These are phyloP conservation scores for Calameuta idolon DNA, from an alignment of 2,888 invertebrate genomes.

Conservation along the genomic window DNA sequence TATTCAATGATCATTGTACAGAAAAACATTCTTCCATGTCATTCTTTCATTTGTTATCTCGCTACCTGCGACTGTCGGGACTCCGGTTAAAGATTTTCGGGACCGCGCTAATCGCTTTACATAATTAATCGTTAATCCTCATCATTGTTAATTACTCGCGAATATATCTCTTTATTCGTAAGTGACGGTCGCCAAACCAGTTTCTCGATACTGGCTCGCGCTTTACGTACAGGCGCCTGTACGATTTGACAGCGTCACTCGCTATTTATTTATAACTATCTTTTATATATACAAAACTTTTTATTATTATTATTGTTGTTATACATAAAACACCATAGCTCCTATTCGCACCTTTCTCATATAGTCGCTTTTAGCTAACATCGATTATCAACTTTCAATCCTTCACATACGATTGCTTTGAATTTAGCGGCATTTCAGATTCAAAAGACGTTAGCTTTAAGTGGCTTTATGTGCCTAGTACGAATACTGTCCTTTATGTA, in stretches of 20 bases:
- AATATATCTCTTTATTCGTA: background rate
- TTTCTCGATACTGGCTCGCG: background rate
- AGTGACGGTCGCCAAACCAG: background rate
- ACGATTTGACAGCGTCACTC: background rate
- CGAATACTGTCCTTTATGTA: background rate
- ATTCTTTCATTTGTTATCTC: constrained; percentile 22
- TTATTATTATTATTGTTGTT: background rate
- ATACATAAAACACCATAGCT: background rate
- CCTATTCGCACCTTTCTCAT: background rate
- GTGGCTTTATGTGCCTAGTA: background rate
- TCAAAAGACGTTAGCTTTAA: background rate
- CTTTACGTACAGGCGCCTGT: background rate
- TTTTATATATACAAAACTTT: background rate
- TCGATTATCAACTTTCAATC: background rate
- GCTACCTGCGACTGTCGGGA: background rate
- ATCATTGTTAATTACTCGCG: background rate
- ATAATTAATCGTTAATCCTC: background rate
- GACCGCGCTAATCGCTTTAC: background rate
- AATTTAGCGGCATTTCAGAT: background rate
- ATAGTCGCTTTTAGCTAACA: background rate
- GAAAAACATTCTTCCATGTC: constrained; percentile 49
- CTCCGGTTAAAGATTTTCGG: background rate
- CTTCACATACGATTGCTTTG: background rate
- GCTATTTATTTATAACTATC: background rate
- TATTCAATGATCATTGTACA: constrained; percentile 43